phyloP scores from a whole-genome alignment of 2,797 vertebrate genomes.

The Silurus aristotelis region DNA sequence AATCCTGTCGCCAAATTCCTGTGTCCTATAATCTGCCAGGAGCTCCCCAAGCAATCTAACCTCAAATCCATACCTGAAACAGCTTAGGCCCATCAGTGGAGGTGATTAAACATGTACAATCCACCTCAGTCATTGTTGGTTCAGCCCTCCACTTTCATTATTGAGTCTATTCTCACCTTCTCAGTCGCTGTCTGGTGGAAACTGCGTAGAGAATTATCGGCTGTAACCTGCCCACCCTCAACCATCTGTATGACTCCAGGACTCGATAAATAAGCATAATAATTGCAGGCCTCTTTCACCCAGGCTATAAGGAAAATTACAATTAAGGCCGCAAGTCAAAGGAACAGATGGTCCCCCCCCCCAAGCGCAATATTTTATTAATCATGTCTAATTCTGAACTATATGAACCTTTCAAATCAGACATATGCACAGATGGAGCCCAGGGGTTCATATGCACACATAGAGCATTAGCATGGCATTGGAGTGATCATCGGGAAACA shows the following conservation, averaged over 20 bases:
- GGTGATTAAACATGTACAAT: not conserved
- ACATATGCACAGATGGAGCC: not conserved
- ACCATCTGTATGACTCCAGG: slow-evolving; percentile 10
- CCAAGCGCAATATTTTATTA: not conserved
- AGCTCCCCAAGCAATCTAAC: not conserved
- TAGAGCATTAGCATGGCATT: not conserved
- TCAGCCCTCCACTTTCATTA: slow-evolving; percentile 4
- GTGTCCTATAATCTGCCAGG: not conserved
- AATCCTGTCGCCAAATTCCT: not conserved
- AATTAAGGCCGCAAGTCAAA: not conserved
- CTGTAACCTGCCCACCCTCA: not conserved
- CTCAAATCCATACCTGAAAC: not conserved
- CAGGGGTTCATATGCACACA: not conserved
- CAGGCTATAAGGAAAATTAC: slow-evolving; percentile 8
- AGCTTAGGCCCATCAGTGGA: not conserved
- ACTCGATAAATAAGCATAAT: not conserved
- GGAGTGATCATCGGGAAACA: not conserved
- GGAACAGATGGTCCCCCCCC: not conserved
- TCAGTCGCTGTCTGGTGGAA: not conserved
- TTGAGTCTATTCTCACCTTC: not conserved
- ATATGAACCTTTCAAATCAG: not conserved
- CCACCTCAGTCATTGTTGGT: not conserved
- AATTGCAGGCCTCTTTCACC: slow-evolving; percentile 5
- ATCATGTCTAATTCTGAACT: not conserved
- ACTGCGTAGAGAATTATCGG: not conserved